A percentile compares a stretch with the other conserved stretches of the same genome.
Conservation (phyloP, 2,113 vertebrate species). For the Psilopsiagon aymara region DNA sequence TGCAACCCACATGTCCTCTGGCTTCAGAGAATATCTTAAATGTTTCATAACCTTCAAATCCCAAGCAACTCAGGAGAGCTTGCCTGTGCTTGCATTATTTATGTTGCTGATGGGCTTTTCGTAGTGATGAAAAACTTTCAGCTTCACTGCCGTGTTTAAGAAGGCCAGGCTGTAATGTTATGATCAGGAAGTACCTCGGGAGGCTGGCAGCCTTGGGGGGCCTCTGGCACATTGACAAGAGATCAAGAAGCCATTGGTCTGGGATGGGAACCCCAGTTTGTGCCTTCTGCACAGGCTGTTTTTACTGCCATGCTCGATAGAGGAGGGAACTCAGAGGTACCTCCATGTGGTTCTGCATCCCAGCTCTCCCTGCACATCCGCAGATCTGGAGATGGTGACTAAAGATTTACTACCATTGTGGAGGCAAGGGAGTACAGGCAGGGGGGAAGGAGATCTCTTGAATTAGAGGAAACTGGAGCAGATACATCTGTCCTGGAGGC, state of each 20-base stretch:
- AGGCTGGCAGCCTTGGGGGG: background rate
- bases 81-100: conserved; percentile 1
- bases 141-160: background rate
- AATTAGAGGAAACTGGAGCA: background rate
- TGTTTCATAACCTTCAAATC: conserved; percentile 11
- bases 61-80: background rate
- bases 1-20: rapidly evolving
- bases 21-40: background rate
- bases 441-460: background rate
- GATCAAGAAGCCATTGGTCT: background rate
- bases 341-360: background rate
- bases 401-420: background rate
- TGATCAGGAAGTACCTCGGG: background rate
- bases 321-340: background rate
- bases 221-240: background rate
- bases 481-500: background rate
- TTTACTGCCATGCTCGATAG: background rate
- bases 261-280: background rate
- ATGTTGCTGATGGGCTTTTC: background rate
- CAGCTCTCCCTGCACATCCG: background rate
- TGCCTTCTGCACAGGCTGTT: background rate
- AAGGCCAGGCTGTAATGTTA: background rate
- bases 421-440: background rate
- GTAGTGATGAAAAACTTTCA: background rate
- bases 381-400: background rate